Base-by-base conservation (phyloP, 2,113 vertebrate species). In the Artemisiospiza belli region DNA sequence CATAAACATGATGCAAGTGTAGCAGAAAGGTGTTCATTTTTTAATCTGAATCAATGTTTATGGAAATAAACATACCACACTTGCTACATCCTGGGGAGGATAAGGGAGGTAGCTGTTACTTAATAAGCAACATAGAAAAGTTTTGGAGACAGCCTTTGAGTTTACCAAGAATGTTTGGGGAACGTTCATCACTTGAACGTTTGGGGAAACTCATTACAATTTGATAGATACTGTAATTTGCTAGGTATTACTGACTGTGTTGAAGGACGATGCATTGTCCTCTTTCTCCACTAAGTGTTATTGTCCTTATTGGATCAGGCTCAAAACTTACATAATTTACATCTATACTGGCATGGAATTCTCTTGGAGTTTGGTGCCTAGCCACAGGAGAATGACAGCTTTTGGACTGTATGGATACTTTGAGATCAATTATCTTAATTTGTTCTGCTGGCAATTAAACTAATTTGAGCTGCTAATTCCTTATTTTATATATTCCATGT, bases 401-500 rank as follows among this genome's bases (percentile, higher is more conserved):
- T 93, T 94, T 91, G 85, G 84, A 77, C 59, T 83, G 51, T 8
- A 25, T 52, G 76, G 33, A 39, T 72, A 49, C 73, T 89, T 92
- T 80, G 69, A 72, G 68, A 72, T 87, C 66, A 92, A 89, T 89
- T 93, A 84, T 89, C 83, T 89, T 96, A 87, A 96, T 93, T 96
- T 90, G 54, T 72, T 94, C 61, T 87, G 18, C 73, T 92, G 86
- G 64, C 90, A 92, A 55, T 54, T 41, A 66, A 93, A 61, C 14
- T 43, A 78, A 55, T 75, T 92, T 76, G 86, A 89, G 31, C 54
- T 82, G 57, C 79, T 96, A 93, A 92, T 92, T 84, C 57, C 18
- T 81, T 94, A 64, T 95, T 96, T 96, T 64, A 78, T 90, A 31
- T 64, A 83, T 90, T 86, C 37, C 9, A 11, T 81, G 23, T 61